Evolutionary conservation across 2,888 invertebrate species (phyloP).

Genomic region (Caenorhabditis plicata): DNA sequence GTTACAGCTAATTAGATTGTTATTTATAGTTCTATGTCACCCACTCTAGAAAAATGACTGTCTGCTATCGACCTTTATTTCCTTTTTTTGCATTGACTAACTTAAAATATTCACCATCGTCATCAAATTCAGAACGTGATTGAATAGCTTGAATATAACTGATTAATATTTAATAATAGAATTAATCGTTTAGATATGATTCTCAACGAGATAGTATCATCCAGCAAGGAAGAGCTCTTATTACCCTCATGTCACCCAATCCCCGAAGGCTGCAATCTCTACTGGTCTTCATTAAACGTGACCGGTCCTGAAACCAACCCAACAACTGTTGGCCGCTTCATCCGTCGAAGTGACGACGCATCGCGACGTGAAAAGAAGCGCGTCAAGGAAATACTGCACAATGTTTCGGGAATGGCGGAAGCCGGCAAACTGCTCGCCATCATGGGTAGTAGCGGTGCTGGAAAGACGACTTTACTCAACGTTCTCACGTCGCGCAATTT

Average conservation of each 20-base stretch:
- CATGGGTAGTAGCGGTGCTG: constrained; percentile 71
- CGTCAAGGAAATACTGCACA: constrained; percentile 42
- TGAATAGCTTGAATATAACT: too few species aligned
- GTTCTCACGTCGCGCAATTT: constrained; percentile 77
- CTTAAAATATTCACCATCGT: not conserved
- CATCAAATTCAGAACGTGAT: constrained; percentile 23
- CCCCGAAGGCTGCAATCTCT: constrained; percentile 32
- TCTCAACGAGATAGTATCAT: too few species aligned
- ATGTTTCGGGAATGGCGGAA: constrained; percentile 49
- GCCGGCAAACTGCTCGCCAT: constrained; percentile 45
- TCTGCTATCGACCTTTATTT: too few species aligned
- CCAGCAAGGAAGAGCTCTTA: too few species aligned
- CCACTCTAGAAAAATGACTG: too few species aligned
- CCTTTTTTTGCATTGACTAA: not conserved
- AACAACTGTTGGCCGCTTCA: constrained; percentile 7
- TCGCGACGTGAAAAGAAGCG: constrained; percentile 5
- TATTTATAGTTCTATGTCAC: too few species aligned
- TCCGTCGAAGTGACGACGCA: constrained; percentile 12
- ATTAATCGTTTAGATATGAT: too few species aligned
- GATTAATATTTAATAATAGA: too few species aligned
- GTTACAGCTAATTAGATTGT: too few species aligned
- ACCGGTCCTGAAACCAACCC: constrained; percentile 32
- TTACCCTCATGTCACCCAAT: too few species aligned
- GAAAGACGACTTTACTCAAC: constrained; percentile 85
- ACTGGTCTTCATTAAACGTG: constrained; percentile 40